Conservation (phyloP, 2,113 vertebrate species). For the Epinephelus fuscoguttatus region DNA sequence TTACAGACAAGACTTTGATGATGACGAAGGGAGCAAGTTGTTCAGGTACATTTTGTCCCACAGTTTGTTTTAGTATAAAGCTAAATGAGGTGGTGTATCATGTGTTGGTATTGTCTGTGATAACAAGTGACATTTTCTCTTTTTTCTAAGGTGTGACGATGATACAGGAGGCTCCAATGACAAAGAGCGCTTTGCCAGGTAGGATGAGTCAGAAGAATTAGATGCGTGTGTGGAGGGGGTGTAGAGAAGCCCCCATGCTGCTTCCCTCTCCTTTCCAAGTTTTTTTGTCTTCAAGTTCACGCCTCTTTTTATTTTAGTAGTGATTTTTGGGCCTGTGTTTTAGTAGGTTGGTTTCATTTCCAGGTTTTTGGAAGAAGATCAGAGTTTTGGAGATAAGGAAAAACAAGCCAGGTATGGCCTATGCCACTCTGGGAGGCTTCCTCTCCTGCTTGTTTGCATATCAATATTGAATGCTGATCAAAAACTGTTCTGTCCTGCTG, state of each 20-base stretch:
- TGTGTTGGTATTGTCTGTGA: neutral
- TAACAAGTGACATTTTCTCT: constrained; percentile 18
- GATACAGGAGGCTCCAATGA: constrained; percentile 89
- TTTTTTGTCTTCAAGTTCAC: neutral
- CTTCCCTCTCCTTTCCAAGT: neutral
- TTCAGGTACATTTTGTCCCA: constrained; percentile 89
- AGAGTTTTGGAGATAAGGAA: constrained; percentile 94
- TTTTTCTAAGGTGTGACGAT: constrained; percentile 90
- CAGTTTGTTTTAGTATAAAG: neutral
- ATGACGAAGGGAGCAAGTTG: constrained; percentile 89
- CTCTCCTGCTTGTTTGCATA: constrained; percentile 63
- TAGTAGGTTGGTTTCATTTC: constrained; percentile 88
- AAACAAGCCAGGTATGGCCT: constrained; percentile 91
- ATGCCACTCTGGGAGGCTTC: constrained; percentile 57
- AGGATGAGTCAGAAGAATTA: constrained; percentile 45
- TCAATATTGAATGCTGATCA: constrained; percentile 58
- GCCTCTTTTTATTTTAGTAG: constrained; percentile 47
- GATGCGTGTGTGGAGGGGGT: neutral
- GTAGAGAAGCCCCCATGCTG: constrained; percentile 14
- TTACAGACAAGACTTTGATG: constrained; percentile 81
- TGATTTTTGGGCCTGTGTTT: constrained; percentile 82
- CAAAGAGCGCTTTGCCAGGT: constrained; percentile 98
- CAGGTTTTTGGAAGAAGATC: constrained; percentile 93
- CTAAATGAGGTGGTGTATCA: neutral
- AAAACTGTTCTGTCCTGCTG: constrained; percentile 46